Percentiles rank a stretch among this genome's conserved stretches.
phyloP scores from a whole-genome alignment of 2,888 invertebrate species.

The Laspeyria flexula region DNA sequence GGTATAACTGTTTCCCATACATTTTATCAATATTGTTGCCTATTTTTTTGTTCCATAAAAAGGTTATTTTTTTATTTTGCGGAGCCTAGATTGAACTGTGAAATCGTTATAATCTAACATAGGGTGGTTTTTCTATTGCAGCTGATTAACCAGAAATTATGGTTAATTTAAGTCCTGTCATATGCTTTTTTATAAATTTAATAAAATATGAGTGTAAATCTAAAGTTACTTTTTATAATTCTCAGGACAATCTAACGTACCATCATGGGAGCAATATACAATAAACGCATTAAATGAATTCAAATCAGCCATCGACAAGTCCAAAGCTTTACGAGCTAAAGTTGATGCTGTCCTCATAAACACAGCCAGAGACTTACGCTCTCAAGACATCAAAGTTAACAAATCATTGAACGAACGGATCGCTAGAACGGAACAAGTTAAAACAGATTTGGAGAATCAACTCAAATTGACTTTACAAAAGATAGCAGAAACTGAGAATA shows the following conservation, averaged over 20 bases:
- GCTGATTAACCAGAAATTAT: too few species aligned
- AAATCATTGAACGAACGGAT: constrained; percentile 90
- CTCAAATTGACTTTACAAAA: constrained; percentile 80
- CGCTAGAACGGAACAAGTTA: constrained; percentile 91
- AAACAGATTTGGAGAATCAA: constrained; percentile 89
- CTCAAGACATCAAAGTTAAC: constrained; percentile 93
- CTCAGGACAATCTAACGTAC: constrained; percentile 90
- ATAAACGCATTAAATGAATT: constrained; percentile 90
- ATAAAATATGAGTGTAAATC: background rate
- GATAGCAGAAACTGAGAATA: constrained; percentile 77
- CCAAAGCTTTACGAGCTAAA: constrained; percentile 89
- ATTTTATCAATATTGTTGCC: too few species aligned
- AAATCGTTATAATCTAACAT: too few species aligned
- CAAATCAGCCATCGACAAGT: constrained; percentile 90
- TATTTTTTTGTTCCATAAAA: too few species aligned
- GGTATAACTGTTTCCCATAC: constrained; percentile 59
- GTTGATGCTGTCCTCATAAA: constrained; percentile 91
- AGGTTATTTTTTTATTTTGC: too few species aligned
- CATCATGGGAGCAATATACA: constrained; percentile 93
- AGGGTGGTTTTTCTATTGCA: too few species aligned
- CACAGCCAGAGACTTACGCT: constrained; percentile 91
- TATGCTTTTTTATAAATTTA: too few species aligned
- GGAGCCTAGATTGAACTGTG: too few species aligned
- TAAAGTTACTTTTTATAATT: background rate
- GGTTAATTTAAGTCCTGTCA: too few species aligned